phyloP scores from a whole-genome alignment of 1,140 invertebrate species.

The Panonychus citri region DNA sequence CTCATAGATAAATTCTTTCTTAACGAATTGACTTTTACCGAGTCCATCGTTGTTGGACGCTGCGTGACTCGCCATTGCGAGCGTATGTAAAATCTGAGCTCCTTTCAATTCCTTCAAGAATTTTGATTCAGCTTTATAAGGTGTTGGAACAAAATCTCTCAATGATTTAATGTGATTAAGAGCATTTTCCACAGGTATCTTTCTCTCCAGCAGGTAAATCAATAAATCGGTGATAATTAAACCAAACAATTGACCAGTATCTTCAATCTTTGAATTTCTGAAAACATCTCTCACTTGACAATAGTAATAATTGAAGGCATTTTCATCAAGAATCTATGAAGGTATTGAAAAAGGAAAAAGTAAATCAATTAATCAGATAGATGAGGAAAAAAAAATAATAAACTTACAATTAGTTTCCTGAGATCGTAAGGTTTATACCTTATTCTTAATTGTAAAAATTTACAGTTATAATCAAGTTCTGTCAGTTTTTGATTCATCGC shows the following conservation, averaged over 20 bases:
- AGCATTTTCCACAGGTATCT: not conserved
- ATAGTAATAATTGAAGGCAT: conserved; percentile 59
- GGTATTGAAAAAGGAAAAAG: conserved; percentile 25
- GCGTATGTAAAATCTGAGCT: not conserved
- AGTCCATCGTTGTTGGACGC: not conserved
- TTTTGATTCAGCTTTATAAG: not conserved
- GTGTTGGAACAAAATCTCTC: not conserved
- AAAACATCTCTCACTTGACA: conserved; percentile 56
- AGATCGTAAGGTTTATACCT: not conserved
- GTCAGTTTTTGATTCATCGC: conserved; percentile 15
- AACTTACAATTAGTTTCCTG: not conserved
- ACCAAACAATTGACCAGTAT: not conserved
- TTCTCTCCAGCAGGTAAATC: not conserved
- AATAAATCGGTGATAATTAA: not conserved
- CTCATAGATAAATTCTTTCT: not conserved
- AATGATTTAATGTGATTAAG: not conserved
- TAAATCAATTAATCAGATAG: not conserved
- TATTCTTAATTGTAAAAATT: not conserved
- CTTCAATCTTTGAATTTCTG: conserved; percentile 19
- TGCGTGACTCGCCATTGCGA: not conserved
- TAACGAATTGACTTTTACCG: not conserved
- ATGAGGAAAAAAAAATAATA: no score
- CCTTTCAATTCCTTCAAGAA: not conserved
- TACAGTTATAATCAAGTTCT: not conserved
- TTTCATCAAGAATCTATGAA: conserved; percentile 32